Conservation (phyloP, 2,888 invertebrate species). For the Eupithecia dodoneata region DNA sequence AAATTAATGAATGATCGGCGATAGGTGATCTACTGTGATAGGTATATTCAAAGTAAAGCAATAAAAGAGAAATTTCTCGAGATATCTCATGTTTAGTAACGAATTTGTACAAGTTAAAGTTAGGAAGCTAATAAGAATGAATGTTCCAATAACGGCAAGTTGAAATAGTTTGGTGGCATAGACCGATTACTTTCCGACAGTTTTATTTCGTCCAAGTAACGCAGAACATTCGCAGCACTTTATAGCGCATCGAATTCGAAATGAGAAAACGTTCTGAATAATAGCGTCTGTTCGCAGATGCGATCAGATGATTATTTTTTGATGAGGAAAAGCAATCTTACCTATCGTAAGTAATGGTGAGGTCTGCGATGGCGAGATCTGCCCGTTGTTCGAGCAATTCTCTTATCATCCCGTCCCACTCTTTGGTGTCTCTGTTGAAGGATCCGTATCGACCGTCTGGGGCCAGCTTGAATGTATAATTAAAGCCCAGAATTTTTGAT, state of each 20-base stretch:
- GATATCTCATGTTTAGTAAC: not conserved
- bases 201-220: not conserved
- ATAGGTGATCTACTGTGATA: not conserved
- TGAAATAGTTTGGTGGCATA: conserved; percentile 1
- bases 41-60: not conserved
- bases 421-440: conserved; percentile 91
- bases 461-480: conserved; percentile 93
- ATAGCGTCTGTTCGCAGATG: conserved; percentile 14
- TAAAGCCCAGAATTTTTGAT: conserved; percentile 93
- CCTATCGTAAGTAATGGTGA: conserved; percentile 98
- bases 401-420: conserved; percentile 96
- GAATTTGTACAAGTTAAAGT: not conserved
- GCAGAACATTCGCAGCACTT: not conserved
- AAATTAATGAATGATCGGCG: conserved; percentile 20
- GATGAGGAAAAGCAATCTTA: conserved; percentile 72
- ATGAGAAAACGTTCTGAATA: conserved; percentile 11
- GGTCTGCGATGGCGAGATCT: conserved; percentile 97
- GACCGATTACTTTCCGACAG: conserved; percentile 3
- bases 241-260: not conserved
- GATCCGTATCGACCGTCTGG: conserved; percentile 94
- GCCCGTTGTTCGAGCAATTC: conserved; percentile 95
- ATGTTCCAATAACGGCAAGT: conserved; percentile 74
- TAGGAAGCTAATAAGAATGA: not conserved
- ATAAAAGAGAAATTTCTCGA: not conserved
- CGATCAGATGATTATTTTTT: conserved; percentile 15